Percentiles rank a stretch among this genome's conserved stretches.
Evolutionary conservation across 2,797 vertebrate genomes (phyloP).

Genomic region (Furcifer pardalis): DNA sequence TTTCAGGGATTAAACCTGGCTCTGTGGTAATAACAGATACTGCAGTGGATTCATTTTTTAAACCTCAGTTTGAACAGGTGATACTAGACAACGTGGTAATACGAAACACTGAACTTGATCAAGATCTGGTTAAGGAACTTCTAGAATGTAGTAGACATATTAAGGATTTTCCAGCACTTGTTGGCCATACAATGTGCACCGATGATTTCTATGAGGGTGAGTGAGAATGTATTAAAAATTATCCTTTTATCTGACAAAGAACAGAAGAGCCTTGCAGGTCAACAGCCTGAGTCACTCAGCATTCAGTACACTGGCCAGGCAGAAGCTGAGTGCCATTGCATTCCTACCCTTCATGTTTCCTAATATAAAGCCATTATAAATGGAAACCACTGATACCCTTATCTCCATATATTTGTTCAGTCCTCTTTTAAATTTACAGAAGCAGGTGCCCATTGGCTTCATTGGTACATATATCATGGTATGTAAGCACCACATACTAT

Average conservation of each 20-base stretch:
- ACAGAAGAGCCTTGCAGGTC: accelerated
- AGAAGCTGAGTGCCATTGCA: neutral
- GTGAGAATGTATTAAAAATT: conserved; percentile 58
- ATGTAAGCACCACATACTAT: too few species aligned
- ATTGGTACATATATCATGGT: too few species aligned
- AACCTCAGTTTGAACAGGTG: conserved; percentile 83
- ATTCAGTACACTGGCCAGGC: neutral
- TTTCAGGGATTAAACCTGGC: conserved; percentile 80
- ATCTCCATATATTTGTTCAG: neutral
- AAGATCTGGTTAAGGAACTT: conserved; percentile 79
- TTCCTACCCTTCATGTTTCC: too few species aligned
- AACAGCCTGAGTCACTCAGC: neutral
- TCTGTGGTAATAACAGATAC: conserved; percentile 86
- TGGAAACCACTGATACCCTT: neutral
- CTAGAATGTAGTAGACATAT: conserved; percentile 82
- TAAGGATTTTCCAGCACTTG: conserved; percentile 75
- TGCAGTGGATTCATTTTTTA: conserved; percentile 85
- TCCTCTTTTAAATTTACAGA: neutral
- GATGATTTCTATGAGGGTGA: conserved; percentile 91
- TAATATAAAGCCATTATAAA: neutral
- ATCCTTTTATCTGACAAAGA: neutral
- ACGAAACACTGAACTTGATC: conserved; percentile 85
- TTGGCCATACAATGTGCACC: conserved; percentile 87
- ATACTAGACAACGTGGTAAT: conserved; percentile 85
- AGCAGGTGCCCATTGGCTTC: neutral